Conservation (phyloP, 2,797 vertebrate species). For the Anolis apletophallus region DNA sequence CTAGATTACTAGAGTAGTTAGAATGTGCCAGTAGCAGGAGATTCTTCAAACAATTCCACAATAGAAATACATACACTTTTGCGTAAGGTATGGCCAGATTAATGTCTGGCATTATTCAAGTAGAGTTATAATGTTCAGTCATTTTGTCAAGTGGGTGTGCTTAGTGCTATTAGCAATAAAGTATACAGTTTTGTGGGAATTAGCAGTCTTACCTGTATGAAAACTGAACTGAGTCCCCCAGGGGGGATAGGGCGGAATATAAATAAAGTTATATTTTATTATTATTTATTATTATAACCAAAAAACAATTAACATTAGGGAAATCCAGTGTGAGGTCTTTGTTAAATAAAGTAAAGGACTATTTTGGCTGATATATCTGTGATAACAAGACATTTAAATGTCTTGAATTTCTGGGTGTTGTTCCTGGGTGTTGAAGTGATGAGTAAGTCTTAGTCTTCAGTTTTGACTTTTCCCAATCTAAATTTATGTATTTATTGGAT, state of each 20-base stretch:
- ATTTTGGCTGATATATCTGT: neutral
- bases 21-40: conserved; percentile 6
- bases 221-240: no score
- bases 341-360: neutral
- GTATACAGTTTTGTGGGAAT: neutral
- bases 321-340: neutral
- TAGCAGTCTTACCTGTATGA: no score
- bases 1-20: neutral
- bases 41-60: neutral
- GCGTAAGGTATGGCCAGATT: neutral
- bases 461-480: neutral
- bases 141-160: neutral
- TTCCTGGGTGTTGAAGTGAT: neutral
- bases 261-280: no score
- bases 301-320: no score
- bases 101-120: neutral
- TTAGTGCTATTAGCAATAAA: no score
- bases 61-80: neutral
- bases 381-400: neutral
- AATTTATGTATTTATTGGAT: neutral
- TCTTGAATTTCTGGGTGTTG: neutral
- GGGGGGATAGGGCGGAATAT: no score
- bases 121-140: neutral
- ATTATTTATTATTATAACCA: no score
- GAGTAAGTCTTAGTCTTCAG: neutral